phyloP scores from a whole-genome alignment of 2,113 vertebrate species.

The Cynoglossus semilaevis region DNA sequence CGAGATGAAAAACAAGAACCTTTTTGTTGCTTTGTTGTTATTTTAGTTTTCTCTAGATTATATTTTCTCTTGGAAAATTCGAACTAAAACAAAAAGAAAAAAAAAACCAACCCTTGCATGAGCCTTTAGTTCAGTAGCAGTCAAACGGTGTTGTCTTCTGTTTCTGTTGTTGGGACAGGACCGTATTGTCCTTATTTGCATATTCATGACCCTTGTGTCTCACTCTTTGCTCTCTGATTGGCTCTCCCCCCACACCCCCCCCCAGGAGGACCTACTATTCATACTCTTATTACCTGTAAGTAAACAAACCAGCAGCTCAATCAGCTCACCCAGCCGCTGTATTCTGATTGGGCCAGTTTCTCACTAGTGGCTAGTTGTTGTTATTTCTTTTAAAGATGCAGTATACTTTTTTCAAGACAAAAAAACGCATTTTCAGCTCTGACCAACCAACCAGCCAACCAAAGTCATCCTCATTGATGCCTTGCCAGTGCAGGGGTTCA shows the following conservation, averaged over 20 bases:
- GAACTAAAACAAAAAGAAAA: constrained; percentile 29
- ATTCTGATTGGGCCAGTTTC: constrained; percentile 64
- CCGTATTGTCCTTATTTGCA: constrained; percentile 91
- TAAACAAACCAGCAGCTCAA: constrained; percentile 82
- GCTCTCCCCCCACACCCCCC: constrained; percentile 90
- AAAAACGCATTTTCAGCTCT: constrained; percentile 77
- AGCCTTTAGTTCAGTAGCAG: constrained; percentile 61
- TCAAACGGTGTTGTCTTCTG: constrained; percentile 72
- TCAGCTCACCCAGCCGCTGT: constrained; percentile 69
- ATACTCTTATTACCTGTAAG: constrained; percentile 99
- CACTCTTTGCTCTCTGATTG: constrained; percentile 99
- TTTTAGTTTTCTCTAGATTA: constrained; percentile 3
- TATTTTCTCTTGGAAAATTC: constrained; percentile 13
- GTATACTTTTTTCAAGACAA: constrained; percentile 98
- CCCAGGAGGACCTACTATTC: constrained; percentile 99
- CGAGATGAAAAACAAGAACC: constrained; percentile 36
- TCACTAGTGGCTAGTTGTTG: constrained; percentile 80
- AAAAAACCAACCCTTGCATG: constrained; percentile 76
- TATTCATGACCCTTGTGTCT: constrained; percentile 90
- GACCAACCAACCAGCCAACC: constrained; percentile 71
- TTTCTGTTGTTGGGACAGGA: constrained; percentile 83
- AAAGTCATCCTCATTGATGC: constrained; percentile 76
- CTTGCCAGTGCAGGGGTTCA: constrained; percentile 64
- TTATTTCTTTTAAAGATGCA: constrained; percentile 92
- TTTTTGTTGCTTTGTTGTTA: constrained; percentile 7